Evolutionary conservation across 2,113 vertebrate species (phyloP).

Genomic region (pig (Sus scrofa)): DNA sequence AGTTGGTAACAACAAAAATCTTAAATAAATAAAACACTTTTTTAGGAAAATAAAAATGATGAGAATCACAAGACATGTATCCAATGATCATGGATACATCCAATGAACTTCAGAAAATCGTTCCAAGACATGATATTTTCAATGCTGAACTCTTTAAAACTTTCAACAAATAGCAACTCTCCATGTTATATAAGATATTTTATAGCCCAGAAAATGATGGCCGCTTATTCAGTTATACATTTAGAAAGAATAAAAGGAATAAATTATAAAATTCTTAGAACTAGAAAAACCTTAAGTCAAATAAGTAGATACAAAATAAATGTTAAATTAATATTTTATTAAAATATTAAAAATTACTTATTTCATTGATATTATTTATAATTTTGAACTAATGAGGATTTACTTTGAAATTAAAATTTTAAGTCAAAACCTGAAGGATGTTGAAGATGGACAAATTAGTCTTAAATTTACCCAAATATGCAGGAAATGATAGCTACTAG

Average conservation of each 20-base stretch:
- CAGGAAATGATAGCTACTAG: not conserved
- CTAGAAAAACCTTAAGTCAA: not conserved
- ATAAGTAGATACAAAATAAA: not conserved
- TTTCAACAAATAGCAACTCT: constrained; percentile 26
- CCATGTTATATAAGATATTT: not conserved
- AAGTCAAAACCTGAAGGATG: constrained; percentile 20
- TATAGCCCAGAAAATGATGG: constrained; percentile 20
- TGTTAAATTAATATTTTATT: not conserved
- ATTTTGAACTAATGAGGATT: not conserved
- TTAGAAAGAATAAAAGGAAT: not conserved
- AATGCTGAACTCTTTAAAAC: not conserved
- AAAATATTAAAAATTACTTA: not conserved
- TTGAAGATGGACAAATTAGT: not conserved
- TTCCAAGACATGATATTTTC: not conserved
- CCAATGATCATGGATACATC: not conserved
- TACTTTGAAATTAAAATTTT: not conserved
- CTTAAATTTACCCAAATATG: not conserved
- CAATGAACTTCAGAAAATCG: constrained; percentile 23
- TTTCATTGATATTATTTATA: not conserved
- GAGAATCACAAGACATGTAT: constrained; percentile 43
- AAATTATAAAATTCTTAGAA: constrained; percentile 14
- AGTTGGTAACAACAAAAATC: not conserved
- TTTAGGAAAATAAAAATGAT: constrained; percentile 27
- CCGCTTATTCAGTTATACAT: not conserved
- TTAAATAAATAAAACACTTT: not conserved